Evolutionary conservation across 2,888 invertebrate genomes (phyloP).

Genomic region (Tricholauxania praeusta): DNA sequence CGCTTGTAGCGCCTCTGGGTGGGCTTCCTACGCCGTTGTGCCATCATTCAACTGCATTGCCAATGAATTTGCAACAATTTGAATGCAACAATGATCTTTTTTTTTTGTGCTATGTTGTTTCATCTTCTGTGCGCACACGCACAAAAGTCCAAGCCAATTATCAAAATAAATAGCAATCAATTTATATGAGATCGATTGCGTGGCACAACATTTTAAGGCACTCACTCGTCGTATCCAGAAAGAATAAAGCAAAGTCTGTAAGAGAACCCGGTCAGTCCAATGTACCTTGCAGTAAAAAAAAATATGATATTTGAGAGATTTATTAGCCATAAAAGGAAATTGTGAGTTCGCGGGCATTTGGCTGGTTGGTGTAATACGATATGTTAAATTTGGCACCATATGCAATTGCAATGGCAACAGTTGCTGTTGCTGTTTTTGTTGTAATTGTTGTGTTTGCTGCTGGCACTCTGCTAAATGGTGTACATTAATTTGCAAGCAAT

Average conservation of each 20-base stretch:
- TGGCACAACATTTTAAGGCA: constrained; percentile 7
- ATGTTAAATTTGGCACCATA: constrained; percentile 25
- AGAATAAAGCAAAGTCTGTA: constrained; percentile 28
- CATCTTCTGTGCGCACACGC: constrained; percentile 36
- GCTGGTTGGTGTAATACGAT: constrained; percentile 25
- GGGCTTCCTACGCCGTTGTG: constrained; percentile 49
- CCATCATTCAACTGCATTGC: constrained; percentile 31
- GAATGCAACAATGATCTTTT: constrained; percentile 23
- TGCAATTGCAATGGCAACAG: constrained; percentile 30
- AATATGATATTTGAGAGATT: constrained; percentile 52
- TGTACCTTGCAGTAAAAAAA: constrained; percentile 30
- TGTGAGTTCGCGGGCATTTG: constrained; percentile 41
- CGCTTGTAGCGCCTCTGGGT: constrained; percentile 57
- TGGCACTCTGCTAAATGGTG: constrained; percentile 27
- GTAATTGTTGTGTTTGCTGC: constrained; percentile 10
- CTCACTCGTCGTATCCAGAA: constrained; percentile 36
- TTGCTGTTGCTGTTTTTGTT: background rate
- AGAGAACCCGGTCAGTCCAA: constrained; percentile 21
- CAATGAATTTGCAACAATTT: constrained; percentile 19
- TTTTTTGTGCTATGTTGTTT: constrained; percentile 3
- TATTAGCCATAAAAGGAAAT: constrained; percentile 48
- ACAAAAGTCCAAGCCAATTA: constrained; percentile 56
- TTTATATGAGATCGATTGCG: constrained; percentile 51
- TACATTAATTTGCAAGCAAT: constrained; percentile 34
- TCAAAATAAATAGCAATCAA: constrained; percentile 61